phyloP scores from a whole-genome alignment of 2,113 vertebrate genomes.

The Cheirogaleus medius region DNA sequence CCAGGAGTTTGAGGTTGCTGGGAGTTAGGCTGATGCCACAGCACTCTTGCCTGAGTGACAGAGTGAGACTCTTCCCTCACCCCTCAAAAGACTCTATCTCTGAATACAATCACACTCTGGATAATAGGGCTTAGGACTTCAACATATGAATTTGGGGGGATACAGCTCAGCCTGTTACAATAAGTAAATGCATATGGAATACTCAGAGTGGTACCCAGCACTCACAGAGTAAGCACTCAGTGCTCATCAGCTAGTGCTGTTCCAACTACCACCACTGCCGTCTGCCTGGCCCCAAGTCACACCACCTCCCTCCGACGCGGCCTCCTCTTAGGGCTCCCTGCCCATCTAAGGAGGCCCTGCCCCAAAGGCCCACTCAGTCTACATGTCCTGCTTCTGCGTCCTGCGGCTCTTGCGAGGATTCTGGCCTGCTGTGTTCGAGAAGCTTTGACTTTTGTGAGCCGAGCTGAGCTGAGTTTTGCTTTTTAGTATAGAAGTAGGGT shows the following conservation, averaged over 20 bases:
- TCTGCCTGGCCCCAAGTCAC: neutral
- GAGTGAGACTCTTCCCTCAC: too few species aligned
- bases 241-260: too few species aligned
- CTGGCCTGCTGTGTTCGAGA: rapidly evolving
- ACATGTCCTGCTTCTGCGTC: neutral
- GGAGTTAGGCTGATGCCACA: too few species aligned
- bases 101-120: neutral
- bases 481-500: neutral
- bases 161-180: neutral
- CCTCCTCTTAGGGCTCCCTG: neutral
- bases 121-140: neutral
- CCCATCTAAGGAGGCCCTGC: neutral
- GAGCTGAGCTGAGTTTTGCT: neutral
- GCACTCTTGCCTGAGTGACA: too few species aligned
- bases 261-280: neutral
- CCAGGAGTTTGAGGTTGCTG: too few species aligned
- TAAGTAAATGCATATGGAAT: neutral
- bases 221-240: neutral
- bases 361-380: rapidly evolving
- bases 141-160: neutral
- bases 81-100: too few species aligned
- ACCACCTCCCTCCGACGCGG: neutral
- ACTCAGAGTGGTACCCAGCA: too few species aligned
- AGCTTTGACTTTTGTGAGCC: neutral
- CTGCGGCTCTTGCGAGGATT: neutral